Evolutionary conservation across 2,113 vertebrate genomes (phyloP), one percentile per base, ranked within the genome.

Genomic region (Cygnus atratus): DNA sequence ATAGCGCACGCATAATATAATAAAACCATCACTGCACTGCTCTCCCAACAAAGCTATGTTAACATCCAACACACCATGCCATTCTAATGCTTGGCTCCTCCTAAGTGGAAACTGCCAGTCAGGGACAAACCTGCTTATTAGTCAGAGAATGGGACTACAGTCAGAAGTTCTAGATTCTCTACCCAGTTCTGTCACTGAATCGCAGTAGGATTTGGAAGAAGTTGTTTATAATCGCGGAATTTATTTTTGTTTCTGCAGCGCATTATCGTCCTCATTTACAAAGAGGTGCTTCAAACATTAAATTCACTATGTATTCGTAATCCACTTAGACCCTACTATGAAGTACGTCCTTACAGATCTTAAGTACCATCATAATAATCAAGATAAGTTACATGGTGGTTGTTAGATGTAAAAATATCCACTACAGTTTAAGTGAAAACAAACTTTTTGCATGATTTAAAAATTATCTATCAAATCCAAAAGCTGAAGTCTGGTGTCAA

Each of bases 391-490:
- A 95, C 55, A 76, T 92, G 63, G 81, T 92, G 89, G 58, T 94
- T 78, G 54, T 87, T 89, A 95, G 90, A 61, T 91, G 71, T 50
- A 91, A 91, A 95, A 96, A 91, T 67, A 88, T 20, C 78, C 83
- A 70, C 94, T 96, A 95, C 62, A 87, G 81, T 93, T 94, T 94
- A 96, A 94, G 77, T 93, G 91, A 96, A 95, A 84, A 95, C 71
- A 95, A 95, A 95, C 63, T 71, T 75, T 59, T 87, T 41, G 77
- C n/a, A 82, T 43, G 92, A 84, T 62, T 87, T 96, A 92, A 87
- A 93, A 93, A 93, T 93, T 95, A 93, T 92, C 96, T 97, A 93
- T 31, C 74, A 96, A 92, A 96, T 97, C 96, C 96, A 95, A 92
- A 96, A 91, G 95, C 77, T 95, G 96, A 90, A 81, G 89, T 92